phyloP scores from a whole-genome alignment of 2,888 invertebrate species.

The Thalpophila matura region DNA sequence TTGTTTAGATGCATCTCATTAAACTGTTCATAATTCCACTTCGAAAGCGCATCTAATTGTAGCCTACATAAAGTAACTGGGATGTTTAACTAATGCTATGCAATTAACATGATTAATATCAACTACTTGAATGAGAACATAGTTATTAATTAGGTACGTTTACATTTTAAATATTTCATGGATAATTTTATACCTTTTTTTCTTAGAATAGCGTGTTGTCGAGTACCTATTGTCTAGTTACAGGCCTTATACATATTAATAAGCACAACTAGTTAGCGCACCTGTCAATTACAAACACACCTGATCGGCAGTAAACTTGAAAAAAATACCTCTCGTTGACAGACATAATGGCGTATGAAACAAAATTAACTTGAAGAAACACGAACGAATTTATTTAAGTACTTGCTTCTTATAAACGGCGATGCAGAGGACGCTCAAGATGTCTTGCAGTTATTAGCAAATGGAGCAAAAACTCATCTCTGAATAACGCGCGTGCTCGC shows the following conservation, averaged over 20 bases:
- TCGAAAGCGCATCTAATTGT: conserved; percentile 78
- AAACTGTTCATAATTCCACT: conserved; percentile 71
- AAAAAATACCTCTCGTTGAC: conserved; percentile 59
- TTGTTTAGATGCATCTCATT: conserved; percentile 72
- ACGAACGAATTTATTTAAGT: conserved; percentile 64
- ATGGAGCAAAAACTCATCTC: conserved; percentile 61
- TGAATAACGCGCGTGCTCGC: conserved; percentile 62
- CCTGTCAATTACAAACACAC: conserved; percentile 61
- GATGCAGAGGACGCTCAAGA: conserved; percentile 58
- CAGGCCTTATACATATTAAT: conserved; percentile 56
- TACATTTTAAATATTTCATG: conserved; percentile 22
- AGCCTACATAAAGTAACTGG: conserved; percentile 59
- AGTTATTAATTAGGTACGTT: conserved; percentile 33
- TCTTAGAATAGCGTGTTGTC: conserved; percentile 13
- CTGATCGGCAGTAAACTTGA: conserved; percentile 44
- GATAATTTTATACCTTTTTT: conserved; percentile 30
- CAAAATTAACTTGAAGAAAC: conserved; percentile 62
- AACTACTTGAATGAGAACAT: conserved; percentile 30
- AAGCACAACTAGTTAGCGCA: conserved; percentile 54
- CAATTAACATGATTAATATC: conserved; percentile 60
- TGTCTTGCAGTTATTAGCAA: conserved; percentile 64
- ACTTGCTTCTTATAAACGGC: conserved; percentile 66
- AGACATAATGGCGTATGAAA: conserved; percentile 50
- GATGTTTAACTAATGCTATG: conserved; percentile 54
- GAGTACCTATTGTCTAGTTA: conserved; percentile 51